These are phyloP conservation scores for Ptychobarbus kaznakovi DNA, from an alignment of 2,797 vertebrate genomes.

Conservation along the genomic window DNA sequence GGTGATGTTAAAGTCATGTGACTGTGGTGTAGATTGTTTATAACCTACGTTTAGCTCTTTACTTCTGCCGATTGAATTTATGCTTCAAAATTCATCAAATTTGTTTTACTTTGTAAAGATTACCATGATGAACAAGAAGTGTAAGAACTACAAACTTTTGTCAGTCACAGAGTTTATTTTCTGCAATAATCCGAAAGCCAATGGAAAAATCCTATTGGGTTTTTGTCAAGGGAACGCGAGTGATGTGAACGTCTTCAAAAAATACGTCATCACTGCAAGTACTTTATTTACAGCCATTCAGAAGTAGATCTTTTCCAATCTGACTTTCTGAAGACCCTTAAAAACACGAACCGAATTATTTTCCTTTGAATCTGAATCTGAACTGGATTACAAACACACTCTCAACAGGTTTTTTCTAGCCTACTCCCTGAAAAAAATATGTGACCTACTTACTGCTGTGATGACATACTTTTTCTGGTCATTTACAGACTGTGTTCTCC, in stretches of 20 bases:
- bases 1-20: background rate
- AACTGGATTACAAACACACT: background rate
- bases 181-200: background rate
- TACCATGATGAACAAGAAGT: background rate
- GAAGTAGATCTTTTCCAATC: background rate
- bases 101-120: background rate
- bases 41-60: background rate
- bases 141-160: background rate
- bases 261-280: background rate
- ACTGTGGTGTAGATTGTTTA: background rate
- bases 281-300: background rate
- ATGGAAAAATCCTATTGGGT: background rate
- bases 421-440: constrained; percentile 19
- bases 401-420: background rate
- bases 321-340: background rate
- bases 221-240: background rate
- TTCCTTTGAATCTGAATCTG: background rate
- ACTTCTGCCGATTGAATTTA: background rate
- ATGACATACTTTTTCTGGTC: background rate
- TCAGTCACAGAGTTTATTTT: background rate
- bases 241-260: background rate
- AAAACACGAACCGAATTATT: background rate
- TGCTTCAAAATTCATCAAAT: background rate
- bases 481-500: background rate
- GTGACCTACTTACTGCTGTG: constrained; percentile 15